Evolutionary conservation across 2,888 invertebrate genomes (phyloP), one percentile per base, ranked within the genome.

Genomic region (Lymantria dispar): DNA sequence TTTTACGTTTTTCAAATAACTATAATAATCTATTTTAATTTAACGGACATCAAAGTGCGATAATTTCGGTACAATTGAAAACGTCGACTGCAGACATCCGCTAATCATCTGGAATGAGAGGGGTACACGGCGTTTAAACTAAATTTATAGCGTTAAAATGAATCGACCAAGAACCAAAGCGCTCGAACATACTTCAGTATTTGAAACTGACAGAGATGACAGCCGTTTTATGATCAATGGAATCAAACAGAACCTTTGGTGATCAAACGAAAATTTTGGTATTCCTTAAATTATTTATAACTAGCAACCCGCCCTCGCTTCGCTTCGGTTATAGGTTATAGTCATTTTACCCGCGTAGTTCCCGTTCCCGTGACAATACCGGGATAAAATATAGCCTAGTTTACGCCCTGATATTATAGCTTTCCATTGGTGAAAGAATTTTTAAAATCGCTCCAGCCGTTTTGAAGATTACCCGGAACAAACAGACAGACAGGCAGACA

Each of bases 61-160:
- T 74, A 72, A 74, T 67, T 72, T 62, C 53, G 62, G 60, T 63
- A 60, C 72, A 72, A 70, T 70, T 68, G 68, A 61, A 67, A 64
- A 65, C 56, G 77, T 72, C 78, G 62, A 54, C 52, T 47, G 54
- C 80, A 80, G 79, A 72, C 71, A 64, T 69, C 74, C 72, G 75
- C 79, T 78, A 77, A 81, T 80, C 76, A 77, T 78, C 64, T 63
- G 62, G 69, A 74, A 74, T 65, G 72, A 56, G 61, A 66, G 62
- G 63, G 72, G 68, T 66, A 69, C 65, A 60, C 65, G 73, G 73
- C 72, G 70, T 68, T 69, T 65, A 56, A 58, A 66, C 68, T 60
- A 64, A 74, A 81, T 81, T 81, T 81, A 80, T 76, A 61, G 74
- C 66, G 47, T 52, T 46, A 61, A 67, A 72, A 74, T 74, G 72